Evolutionary conservation across 2,888 invertebrate genomes (phyloP).

Genomic region (Biston stratarius): DNA sequence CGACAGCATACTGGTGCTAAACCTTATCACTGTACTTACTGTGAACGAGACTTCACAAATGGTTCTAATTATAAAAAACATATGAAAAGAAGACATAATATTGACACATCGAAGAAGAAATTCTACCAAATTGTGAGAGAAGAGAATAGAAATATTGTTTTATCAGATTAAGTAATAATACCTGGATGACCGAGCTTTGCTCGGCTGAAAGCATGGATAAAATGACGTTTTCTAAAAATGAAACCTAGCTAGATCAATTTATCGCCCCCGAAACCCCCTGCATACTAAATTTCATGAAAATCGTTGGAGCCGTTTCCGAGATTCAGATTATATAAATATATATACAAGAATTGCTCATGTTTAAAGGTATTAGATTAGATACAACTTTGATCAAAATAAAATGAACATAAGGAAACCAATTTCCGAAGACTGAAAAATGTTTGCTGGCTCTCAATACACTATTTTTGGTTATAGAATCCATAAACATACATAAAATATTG

Average conservation of each 20-base stretch:
- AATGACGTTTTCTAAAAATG: no score
- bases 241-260: no score
- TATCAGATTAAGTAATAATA: slow-evolving; percentile 20
- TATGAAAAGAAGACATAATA: slow-evolving; percentile 78
- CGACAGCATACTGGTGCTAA: slow-evolving; percentile 82
- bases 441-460: neutral
- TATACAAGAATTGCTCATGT: no score
- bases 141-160: slow-evolving; percentile 43
- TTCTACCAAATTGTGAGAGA: slow-evolving; percentile 56
- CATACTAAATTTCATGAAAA: no score
- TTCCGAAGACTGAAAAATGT: neutral
- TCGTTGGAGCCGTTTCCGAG: no score
- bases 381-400: neutral
- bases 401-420: neutral
- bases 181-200: no score
- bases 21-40: slow-evolving; percentile 75
- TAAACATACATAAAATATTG: no score
- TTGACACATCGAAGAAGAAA: slow-evolving; percentile 73
- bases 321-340: no score
- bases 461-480: no score
- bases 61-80: slow-evolving; percentile 82
- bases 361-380: no score
- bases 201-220: no score
- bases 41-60: slow-evolving; percentile 79
- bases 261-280: no score